Conservation (phyloP, 2,888 invertebrate genomes). For the Parnassius glacialis region DNA sequence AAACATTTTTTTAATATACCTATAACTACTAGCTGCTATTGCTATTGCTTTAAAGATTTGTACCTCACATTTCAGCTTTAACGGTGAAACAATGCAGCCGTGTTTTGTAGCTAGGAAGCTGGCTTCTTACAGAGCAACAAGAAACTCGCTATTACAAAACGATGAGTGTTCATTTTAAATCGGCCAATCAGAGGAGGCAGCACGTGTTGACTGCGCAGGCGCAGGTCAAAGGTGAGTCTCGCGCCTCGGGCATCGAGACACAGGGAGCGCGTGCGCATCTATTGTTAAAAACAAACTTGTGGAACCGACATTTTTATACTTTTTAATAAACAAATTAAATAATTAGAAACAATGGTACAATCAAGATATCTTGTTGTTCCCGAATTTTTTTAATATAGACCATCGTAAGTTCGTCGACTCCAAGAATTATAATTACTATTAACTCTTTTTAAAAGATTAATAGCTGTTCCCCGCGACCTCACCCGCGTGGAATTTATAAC, state of each 20-base stretch:
- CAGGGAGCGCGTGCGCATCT: constrained; percentile 48
- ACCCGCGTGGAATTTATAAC: too few relatives aligned
- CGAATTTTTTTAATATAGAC: too few relatives aligned
- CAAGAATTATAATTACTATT: too few relatives aligned
- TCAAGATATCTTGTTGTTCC: too few relatives aligned
- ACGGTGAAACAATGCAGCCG: constrained; percentile 32
- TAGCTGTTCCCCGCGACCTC: too few relatives aligned
- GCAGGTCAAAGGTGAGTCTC: constrained; percentile 63
- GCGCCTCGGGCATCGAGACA: constrained; percentile 48
- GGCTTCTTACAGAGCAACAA: constrained; percentile 41
- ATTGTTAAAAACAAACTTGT: constrained; percentile 51
- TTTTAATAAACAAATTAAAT: too few relatives aligned
- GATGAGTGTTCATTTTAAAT: constrained; percentile 59
- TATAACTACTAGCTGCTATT: background rate
- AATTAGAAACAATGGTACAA: too few relatives aligned
- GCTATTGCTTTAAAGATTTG: constrained; percentile 1
- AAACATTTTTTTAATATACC: background rate
- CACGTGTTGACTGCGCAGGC: constrained; percentile 60
- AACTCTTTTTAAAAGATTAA: too few relatives aligned
- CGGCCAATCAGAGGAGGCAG: constrained; percentile 67
- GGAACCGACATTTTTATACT: constrained; percentile 37
- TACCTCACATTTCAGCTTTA: constrained; percentile 8
- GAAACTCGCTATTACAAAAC: constrained; percentile 53
- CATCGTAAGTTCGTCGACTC: too few relatives aligned
- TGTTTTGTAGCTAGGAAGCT: constrained; percentile 41